These are phyloP conservation scores for Cotesia congregata DNA, from an alignment of 2,888 invertebrate species.

Conservation along the genomic window DNA sequence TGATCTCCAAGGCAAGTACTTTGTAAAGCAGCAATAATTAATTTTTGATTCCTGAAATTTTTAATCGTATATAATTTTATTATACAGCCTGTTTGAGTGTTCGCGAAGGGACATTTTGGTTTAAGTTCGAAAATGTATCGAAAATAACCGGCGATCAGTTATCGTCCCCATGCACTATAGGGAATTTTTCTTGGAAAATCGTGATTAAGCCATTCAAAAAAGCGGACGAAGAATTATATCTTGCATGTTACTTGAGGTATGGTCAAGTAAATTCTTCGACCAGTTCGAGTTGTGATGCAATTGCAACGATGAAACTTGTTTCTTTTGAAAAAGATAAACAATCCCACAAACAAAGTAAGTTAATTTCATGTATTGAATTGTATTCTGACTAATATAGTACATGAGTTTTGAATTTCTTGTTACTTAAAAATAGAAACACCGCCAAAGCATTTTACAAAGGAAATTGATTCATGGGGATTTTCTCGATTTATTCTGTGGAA, in stretches of 20 bases:
- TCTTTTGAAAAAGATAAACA: slow-evolving; percentile 91
- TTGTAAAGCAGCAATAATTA: too few relatives aligned
- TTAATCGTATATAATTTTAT: too few relatives aligned
- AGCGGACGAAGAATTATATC: slow-evolving; percentile 81
- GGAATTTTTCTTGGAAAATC: slow-evolving; percentile 99
- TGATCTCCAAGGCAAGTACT: too few relatives aligned
- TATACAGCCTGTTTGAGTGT: too few relatives aligned
- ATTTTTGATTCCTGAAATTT: too few relatives aligned
- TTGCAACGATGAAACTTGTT: slow-evolving; percentile 91
- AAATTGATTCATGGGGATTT: slow-evolving; percentile 95
- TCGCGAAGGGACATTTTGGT: slow-evolving; percentile 87
- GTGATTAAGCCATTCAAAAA: slow-evolving; percentile 95
- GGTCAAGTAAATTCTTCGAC: slow-evolving; percentile 98
- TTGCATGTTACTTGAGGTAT: slow-evolving; percentile 93
- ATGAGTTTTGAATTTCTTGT: slow-evolving; percentile 7
- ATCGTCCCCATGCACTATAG: slow-evolving; percentile 92
- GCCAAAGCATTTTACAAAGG: slow-evolving; percentile 92
- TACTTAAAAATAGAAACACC: slow-evolving; percentile 78
- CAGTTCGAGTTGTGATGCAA: slow-evolving; percentile 98
- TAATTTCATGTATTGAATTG: neutral
- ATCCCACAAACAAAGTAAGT: slow-evolving; percentile 84
- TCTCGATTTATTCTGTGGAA: slow-evolving; percentile 97
- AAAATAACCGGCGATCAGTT: slow-evolving; percentile 87
- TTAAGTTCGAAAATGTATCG: slow-evolving; percentile 89
- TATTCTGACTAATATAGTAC: neutral